phyloP scores from a whole-genome alignment of 2,888 invertebrate genomes.

The Cyaniris semiargus region DNA sequence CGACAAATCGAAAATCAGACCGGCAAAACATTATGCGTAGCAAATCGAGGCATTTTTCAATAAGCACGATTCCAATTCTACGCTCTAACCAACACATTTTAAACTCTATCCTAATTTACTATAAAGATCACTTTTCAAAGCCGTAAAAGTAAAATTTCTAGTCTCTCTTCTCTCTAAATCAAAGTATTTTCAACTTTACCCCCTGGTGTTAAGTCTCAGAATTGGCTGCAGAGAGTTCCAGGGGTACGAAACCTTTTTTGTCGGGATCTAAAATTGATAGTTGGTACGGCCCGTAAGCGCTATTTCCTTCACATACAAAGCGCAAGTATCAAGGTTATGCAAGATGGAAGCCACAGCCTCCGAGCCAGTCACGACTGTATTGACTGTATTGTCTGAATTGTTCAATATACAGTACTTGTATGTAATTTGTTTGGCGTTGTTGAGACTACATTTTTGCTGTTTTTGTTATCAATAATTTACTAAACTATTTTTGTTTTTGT shows the following conservation, averaged over 20 bases:
- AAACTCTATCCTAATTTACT: neutral
- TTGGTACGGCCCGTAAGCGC: conserved; percentile 42
- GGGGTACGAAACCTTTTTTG: conserved; percentile 34
- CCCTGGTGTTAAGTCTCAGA: neutral
- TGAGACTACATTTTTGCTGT: neutral
- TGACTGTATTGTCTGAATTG: conserved; percentile 43
- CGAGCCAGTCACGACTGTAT: conserved; percentile 46
- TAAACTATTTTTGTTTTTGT: neutral
- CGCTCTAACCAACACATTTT: neutral
- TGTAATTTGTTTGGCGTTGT: conserved; percentile 8
- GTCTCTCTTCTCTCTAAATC: neutral
- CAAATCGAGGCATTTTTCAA: conserved; percentile 39
- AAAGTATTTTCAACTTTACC: neutral
- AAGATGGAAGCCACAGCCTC: conserved; percentile 45
- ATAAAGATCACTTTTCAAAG: neutral
- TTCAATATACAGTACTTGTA: conserved; percentile 30
- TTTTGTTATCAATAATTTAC: neutral
- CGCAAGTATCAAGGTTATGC: conserved; percentile 44
- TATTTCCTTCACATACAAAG: conserved; percentile 41
- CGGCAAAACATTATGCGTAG: conserved; percentile 35
- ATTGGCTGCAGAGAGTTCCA: neutral
- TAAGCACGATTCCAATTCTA: conserved; percentile 26
- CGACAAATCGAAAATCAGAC: conserved; percentile 28
- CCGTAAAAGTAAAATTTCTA: neutral
- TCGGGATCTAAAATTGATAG: conserved; percentile 41